A percentile compares a stretch with the other conserved stretches of the same genome.
These are phyloP conservation scores for Eupithecia subumbrata DNA, from an alignment of 2,888 invertebrate species.

Conservation along the genomic window DNA sequence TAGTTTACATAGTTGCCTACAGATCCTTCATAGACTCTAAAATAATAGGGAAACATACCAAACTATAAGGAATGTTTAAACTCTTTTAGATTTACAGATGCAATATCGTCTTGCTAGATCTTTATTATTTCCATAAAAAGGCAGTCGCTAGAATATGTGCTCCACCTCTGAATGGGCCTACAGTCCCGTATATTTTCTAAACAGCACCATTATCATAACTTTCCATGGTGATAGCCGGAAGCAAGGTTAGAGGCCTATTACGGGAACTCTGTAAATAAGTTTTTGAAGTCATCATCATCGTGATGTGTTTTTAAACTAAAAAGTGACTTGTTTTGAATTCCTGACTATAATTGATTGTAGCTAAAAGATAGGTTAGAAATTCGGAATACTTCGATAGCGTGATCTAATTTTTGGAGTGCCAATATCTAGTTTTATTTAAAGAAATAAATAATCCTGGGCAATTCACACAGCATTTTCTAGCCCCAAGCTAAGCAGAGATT, in stretches of 20 bases:
- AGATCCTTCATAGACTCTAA: background rate
- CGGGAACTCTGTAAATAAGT: slow-evolving; percentile 5
- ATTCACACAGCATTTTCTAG: no score
- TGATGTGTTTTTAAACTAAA: no score
- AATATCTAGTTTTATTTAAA: no score
- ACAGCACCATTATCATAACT: slow-evolving; percentile 12
- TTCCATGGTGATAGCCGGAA: slow-evolving; percentile 13
- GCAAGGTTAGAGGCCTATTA: slow-evolving; percentile 4
- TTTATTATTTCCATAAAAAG: slow-evolving; percentile 28
- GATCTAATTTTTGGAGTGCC: no score
- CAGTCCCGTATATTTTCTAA: slow-evolving; percentile 4
- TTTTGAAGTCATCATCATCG: background rate
- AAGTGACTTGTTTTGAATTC: no score
- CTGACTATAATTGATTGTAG: no score
- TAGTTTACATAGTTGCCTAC: no score
- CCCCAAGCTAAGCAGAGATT: no score
- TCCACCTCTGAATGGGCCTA: slow-evolving; percentile 10
- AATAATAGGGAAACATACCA: background rate
- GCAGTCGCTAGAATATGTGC: slow-evolving; percentile 16
- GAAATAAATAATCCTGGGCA: no score
- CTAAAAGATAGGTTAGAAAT: no score
- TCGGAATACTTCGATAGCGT: no score
- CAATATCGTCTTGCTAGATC: slow-evolving; percentile 4
- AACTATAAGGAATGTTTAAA: background rate
- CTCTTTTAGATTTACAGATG: background rate